phyloP scores from a whole-genome alignment of 2,113 vertebrate genomes.

The Acinonyx jubatus region DNA sequence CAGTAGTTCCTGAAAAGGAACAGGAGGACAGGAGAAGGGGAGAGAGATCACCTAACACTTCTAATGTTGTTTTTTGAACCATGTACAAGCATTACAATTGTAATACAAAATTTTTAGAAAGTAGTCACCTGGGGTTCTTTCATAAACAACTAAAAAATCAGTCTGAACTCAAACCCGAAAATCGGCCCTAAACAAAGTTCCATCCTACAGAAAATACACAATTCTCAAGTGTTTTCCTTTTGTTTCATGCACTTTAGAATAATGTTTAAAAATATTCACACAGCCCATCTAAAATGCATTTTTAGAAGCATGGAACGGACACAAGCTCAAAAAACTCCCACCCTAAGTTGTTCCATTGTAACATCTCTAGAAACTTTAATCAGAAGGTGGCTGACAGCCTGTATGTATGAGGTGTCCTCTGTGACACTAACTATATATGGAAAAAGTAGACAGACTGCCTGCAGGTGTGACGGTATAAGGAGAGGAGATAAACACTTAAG shows the following conservation, averaged over 20 bases:
- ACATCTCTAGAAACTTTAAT: constrained; percentile 24
- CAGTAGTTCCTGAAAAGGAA: not conserved
- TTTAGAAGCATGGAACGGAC: constrained; percentile 36
- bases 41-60: constrained; percentile 48
- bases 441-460: not conserved
- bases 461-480: not conserved
- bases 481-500: not conserved
- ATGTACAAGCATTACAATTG: constrained; percentile 56
- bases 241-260: constrained; percentile 42
- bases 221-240: not conserved
- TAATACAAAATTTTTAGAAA: constrained; percentile 37
- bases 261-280: constrained; percentile 38
- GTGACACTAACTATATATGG: not conserved
- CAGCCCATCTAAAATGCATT: constrained; percentile 40
- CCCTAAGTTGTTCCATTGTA: not conserved
- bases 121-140: constrained; percentile 37
- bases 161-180: constrained; percentile 49
- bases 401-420: not conserved
- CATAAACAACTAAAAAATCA: constrained; percentile 41
- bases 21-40: not conserved
- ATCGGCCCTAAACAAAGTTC: not conserved
- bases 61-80: not conserved
- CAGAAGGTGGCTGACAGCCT: not conserved
- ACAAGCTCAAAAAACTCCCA: not conserved
- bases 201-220: constrained; percentile 36